phyloP scores from a whole-genome alignment of 2,113 vertebrate genomes.

The Poeciliopsis occidentalis region DNA sequence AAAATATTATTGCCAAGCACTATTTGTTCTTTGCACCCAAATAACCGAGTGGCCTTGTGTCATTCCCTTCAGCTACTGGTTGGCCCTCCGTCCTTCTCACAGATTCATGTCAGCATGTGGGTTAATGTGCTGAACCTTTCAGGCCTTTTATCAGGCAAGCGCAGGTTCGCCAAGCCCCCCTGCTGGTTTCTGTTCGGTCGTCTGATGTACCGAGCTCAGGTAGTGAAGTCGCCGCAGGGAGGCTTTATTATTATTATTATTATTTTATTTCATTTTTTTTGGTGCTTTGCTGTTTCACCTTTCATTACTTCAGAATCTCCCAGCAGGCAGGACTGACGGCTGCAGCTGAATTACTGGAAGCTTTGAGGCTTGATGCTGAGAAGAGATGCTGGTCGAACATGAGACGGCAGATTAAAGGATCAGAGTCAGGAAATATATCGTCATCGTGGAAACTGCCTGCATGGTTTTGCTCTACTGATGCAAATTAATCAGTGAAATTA shows the following conservation, averaged over 20 bases:
- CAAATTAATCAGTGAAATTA: not conserved
- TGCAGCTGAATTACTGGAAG: not conserved
- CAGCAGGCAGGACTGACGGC: constrained; percentile 15
- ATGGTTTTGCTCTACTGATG: not conserved
- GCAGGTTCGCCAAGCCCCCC: constrained; percentile 28
- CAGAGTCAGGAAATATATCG: not conserved
- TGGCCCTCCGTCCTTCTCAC: constrained; percentile 8
- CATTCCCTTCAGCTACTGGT: constrained; percentile 17
- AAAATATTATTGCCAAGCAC: not conserved
- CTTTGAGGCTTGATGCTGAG: constrained; percentile 25
- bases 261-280: constrained; percentile 17
- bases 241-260: constrained; percentile 46
- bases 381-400: constrained; percentile 16
- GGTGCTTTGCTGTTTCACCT: constrained; percentile 62
- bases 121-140: constrained; percentile 53
- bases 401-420: constrained; percentile 5
- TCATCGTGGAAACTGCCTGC: not conserved
- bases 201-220: constrained; percentile 58
- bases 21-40: constrained; percentile 9
- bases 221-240: constrained; percentile 60
- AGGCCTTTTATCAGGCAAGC: constrained; percentile 50
- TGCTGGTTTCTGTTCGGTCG: constrained; percentile 48
- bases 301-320: constrained; percentile 47
- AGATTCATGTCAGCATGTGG: constrained; percentile 60
- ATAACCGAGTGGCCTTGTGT: not conserved